Conservation (phyloP, 23 tunicate species). For the Diplosoma virens region DNA sequence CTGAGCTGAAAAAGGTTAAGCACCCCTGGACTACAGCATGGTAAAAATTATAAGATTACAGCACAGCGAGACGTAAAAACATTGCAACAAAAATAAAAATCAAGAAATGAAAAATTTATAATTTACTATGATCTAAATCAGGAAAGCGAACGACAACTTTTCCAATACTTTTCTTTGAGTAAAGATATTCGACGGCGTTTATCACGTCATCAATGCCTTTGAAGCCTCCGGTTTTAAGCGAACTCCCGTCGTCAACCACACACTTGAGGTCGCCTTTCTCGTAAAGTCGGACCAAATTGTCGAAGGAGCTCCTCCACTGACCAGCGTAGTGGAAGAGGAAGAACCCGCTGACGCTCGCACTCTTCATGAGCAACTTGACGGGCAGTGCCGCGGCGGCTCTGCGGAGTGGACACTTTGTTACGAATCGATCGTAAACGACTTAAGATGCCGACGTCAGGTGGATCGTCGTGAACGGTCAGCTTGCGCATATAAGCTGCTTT, state of each 20-base stretch:
- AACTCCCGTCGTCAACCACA: constrained; percentile 44
- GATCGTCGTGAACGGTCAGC: too few relatives aligned
- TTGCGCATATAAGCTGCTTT: too few relatives aligned
- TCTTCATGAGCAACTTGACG: constrained; percentile 88
- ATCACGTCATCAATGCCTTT: constrained; percentile 81
- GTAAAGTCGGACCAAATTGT: constrained; percentile 32
- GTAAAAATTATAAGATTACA: too few relatives aligned
- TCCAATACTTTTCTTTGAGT: constrained; percentile 92
- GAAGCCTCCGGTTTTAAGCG: constrained; percentile 44
- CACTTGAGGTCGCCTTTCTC: constrained; percentile 35
- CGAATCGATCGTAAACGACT: too few relatives aligned
- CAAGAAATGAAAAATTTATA: constrained; percentile 21
- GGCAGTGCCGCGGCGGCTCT: constrained; percentile 93
- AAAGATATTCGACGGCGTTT: constrained; percentile 92
- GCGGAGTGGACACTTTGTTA: too few relatives aligned
- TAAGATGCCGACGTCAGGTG: too few relatives aligned
- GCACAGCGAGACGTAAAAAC: neutral
- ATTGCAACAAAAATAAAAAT: neutral
- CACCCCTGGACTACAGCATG: too few relatives aligned
- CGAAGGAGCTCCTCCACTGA: constrained; percentile 56
- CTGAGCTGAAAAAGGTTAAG: too few relatives aligned
- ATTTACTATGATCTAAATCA: constrained; percentile 12
- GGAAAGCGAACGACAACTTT: constrained; percentile 69
- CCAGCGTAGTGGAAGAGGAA: constrained; percentile 82
- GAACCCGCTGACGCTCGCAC: constrained; percentile 89